Percentiles rank a stretch among this genome's conserved stretches.
Evolutionary conservation across 2,888 invertebrate species (phyloP).

Genomic region (Syritta pipiens): DNA sequence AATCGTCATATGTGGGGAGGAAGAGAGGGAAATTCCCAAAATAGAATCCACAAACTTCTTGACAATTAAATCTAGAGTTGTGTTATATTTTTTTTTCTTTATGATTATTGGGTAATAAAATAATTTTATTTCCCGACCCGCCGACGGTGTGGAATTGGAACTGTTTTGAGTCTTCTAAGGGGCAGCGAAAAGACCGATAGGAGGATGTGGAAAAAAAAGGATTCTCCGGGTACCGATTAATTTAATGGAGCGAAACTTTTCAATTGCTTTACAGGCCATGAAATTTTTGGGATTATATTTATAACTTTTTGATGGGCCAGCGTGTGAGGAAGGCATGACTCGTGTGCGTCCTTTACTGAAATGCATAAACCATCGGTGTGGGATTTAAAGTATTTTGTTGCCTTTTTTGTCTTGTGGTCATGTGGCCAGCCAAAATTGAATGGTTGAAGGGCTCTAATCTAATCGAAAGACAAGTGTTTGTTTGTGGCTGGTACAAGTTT

Average conservation of each 20-base stretch:
- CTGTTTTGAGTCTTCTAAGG: constrained; percentile 12
- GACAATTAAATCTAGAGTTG: constrained; percentile 56
- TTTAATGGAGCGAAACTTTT: constrained; percentile 64
- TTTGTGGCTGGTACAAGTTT: too few relatives aligned
- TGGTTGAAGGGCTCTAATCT: constrained; percentile 4
- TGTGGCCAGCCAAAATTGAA: constrained; percentile 8
- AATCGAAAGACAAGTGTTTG: too few relatives aligned
- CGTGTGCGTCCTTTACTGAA: background rate
- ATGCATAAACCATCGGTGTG: constrained; percentile 30
- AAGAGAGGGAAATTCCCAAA: too few relatives aligned
- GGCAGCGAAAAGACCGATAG: background rate
- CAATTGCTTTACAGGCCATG: constrained; percentile 68
- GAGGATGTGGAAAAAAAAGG: background rate
- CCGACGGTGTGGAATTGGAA: constrained; percentile 15
- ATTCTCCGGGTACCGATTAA: constrained; percentile 48
- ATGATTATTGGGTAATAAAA: constrained; percentile 64
- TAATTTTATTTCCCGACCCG: constrained; percentile 35
- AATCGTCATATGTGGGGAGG: too few relatives aligned
- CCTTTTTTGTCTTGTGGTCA: constrained; percentile 8
- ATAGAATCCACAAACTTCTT: constrained; percentile 37
- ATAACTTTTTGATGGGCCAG: constrained; percentile 58
- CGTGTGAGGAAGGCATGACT: constrained; percentile 4
- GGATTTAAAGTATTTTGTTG: too few relatives aligned
- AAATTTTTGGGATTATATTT: constrained; percentile 64
- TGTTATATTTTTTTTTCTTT: constrained; percentile 53